Percentiles rank a stretch among this genome's conserved stretches.
Evolutionary conservation across 1,140 invertebrate species (phyloP).

Genomic region (Patella vulgata): DNA sequence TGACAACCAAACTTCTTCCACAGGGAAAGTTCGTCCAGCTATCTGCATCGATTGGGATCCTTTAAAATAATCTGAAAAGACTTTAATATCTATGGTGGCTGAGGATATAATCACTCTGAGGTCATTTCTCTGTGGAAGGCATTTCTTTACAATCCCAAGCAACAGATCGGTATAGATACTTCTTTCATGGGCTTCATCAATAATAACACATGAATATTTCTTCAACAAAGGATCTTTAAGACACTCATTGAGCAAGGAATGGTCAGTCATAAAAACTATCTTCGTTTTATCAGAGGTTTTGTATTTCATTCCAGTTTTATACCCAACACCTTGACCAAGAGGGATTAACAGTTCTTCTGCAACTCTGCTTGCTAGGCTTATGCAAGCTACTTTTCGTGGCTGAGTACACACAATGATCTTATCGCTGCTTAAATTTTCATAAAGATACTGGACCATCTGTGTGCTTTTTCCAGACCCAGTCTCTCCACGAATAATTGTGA

Average conservation of each 20-base stretch:
- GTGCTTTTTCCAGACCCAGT: conserved; percentile 88
- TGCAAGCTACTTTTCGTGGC: conserved; percentile 58
- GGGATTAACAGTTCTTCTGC: conserved; percentile 46
- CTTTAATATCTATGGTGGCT: conserved; percentile 69
- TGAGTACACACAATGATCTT: conserved; percentile 78
- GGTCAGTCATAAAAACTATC: conserved; percentile 99
- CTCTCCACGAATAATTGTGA: conserved; percentile 87
- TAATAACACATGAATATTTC: conserved; percentile 82
- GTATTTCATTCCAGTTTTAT: conserved; percentile 76
- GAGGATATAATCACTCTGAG: conserved; percentile 58
- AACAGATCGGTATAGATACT: conserved; percentile 94
- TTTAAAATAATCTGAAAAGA: conserved; percentile 77
- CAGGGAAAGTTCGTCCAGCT: conserved; percentile 83
- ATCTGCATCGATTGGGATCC: conserved; percentile 96
- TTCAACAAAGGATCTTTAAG: conserved; percentile 71
- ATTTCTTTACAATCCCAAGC: conserved; percentile 80
- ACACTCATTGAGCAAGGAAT: conserved; percentile 95
- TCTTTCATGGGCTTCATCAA: conserved; percentile 98
- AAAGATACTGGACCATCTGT: conserved; percentile 56
- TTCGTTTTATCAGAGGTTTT: conserved; percentile 74
- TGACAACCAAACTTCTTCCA: conserved; percentile 89
- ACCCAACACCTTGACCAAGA: conserved; percentile 56
- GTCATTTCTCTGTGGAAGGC: conserved; percentile 41
- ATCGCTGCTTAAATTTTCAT: conserved; percentile 63
- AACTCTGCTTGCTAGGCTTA: conserved; percentile 55